phyloP scores from a whole-genome alignment of 2,797 vertebrate genomes.

The Microhierax caerulescens region DNA sequence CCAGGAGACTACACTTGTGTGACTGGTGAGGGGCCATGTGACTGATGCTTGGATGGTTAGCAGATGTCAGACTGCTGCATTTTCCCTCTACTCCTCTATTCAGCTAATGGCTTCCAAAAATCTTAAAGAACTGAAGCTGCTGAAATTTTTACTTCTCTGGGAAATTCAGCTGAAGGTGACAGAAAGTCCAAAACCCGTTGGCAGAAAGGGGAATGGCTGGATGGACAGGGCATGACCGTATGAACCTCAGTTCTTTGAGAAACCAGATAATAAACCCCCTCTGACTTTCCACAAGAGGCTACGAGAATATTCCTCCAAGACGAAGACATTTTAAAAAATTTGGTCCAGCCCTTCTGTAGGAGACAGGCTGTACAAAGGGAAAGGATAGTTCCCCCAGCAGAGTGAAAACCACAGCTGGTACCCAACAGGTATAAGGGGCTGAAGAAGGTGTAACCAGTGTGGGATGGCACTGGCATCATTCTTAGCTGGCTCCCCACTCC shows the following conservation, averaged over 20 bases:
- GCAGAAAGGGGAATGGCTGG: background rate
- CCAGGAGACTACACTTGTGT: background rate
- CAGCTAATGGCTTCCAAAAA: background rate
- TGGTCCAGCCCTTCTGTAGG: background rate
- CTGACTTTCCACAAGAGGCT: background rate
- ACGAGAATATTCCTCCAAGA: background rate
- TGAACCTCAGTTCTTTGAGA: background rate
- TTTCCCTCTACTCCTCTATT: background rate
- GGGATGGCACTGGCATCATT: background rate
- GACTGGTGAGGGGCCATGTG: no score
- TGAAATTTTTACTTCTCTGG: background rate
- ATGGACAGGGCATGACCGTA: background rate
- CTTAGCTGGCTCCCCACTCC: background rate
- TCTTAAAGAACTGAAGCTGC: background rate
- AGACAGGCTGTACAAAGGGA: background rate
- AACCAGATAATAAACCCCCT: background rate
- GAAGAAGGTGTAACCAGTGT: background rate
- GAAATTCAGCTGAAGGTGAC: background rate
- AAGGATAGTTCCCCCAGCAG: background rate
- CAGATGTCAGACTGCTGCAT: background rate
- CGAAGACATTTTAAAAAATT: background rate
- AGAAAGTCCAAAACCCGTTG: background rate
- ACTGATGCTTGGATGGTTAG: fast-evolving
- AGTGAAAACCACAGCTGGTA: background rate
- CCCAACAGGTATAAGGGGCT: background rate